phyloP scores from a whole-genome alignment of 2,113 vertebrate genomes.

The Larimichthys crocea region DNA sequence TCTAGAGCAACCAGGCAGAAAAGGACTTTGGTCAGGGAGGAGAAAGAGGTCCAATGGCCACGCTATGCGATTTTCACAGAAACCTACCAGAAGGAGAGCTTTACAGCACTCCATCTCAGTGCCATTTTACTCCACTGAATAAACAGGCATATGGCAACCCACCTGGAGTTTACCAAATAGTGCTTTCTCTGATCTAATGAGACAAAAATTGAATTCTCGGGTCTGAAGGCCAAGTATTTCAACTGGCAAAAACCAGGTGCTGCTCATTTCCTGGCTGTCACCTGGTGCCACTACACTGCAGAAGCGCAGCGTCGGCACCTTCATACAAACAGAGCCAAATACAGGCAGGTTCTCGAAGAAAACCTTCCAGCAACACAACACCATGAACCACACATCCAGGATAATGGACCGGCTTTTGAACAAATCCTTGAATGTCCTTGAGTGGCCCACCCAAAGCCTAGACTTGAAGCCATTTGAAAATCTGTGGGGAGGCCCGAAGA shows the following conservation, averaged over 20 bases:
- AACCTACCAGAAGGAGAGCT: conserved; percentile 33
- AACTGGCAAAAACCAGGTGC: conserved; percentile 43
- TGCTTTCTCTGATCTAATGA: conserved; percentile 50
- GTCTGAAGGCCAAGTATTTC: conserved; percentile 30
- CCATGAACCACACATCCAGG: conserved; percentile 36
- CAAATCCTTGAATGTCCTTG: conserved; percentile 62
- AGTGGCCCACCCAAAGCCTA: conserved; percentile 52
- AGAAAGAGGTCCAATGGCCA: neutral
- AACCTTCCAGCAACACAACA: conserved; percentile 23
- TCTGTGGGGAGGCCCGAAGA: conserved; percentile 44
- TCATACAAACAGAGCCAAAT: neutral
- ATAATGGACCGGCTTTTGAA: conserved; percentile 55
- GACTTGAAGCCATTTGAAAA: conserved; percentile 47
- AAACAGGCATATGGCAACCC: conserved; percentile 56
- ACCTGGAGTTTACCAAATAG: conserved; percentile 58
- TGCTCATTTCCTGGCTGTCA: conserved; percentile 27
- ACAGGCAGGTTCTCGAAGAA: conserved; percentile 10
- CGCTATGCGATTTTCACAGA: conserved; percentile 5
- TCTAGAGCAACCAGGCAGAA: neutral
- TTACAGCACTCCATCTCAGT: conserved; percentile 16
- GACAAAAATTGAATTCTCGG: conserved; percentile 39
- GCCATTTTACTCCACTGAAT: conserved; percentile 29
- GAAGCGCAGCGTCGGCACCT: neutral
- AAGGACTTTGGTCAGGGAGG: neutral
- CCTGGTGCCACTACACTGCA: conserved; percentile 22